Percentiles rank a stretch among this genome's conserved stretches.
Evolutionary conservation across 2,888 invertebrate genomes (phyloP).

Genomic region (Himalopsyche kuldschensis): DNA sequence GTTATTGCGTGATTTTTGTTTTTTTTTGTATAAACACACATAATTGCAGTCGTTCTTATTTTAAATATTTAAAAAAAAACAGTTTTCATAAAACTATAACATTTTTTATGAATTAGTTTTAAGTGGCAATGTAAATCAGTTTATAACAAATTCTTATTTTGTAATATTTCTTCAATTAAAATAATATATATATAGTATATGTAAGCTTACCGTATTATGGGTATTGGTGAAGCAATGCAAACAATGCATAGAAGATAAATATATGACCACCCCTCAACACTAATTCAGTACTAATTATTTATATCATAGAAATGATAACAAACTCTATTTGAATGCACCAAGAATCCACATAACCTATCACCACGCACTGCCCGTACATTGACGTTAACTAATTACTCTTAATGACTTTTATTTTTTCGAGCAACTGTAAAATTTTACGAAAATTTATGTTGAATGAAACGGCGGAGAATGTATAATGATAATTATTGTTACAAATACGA

Average conservation of each 20-base stretch:
- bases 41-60: too few relatives aligned
- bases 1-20: too few relatives aligned
- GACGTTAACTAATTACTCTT: background rate
- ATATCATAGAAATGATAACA: background rate
- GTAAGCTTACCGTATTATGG: background rate
- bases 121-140: too few relatives aligned
- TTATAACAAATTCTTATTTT: too few relatives aligned
- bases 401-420: background rate
- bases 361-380: background rate
- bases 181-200: background rate
- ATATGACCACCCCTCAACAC: background rate
- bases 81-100: too few relatives aligned
- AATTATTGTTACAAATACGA: background rate
- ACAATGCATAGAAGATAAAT: background rate
- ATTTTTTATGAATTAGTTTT: too few relatives aligned
- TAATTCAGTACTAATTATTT: background rate
- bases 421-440: background rate
- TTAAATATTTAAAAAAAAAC: too few relatives aligned
- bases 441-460: background rate
- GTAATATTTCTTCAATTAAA: background rate
- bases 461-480: background rate
- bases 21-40: too few relatives aligned
- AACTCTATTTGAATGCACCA: background rate
- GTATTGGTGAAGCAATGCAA: background rate
- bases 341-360: background rate